A percentile compares a stretch with the other conserved stretches of the same genome.
These are phyloP conservation scores for Gouania willdenowi DNA, from an alignment of 2,797 vertebrate genomes.

Conservation along the genomic window DNA sequence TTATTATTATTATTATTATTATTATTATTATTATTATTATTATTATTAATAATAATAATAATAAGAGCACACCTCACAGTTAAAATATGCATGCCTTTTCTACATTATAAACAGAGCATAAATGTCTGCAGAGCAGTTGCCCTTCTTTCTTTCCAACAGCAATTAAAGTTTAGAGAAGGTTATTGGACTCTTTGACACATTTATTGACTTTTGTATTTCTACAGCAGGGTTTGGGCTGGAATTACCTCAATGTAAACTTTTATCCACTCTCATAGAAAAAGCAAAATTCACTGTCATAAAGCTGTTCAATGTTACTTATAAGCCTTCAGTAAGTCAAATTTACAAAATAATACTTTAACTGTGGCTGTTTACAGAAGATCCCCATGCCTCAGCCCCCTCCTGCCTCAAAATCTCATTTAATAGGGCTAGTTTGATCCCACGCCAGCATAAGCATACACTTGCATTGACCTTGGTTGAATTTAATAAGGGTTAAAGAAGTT, in stretches of 20 bases:
- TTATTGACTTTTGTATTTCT: constrained; percentile 58
- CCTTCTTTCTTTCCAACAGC: constrained; percentile 4
- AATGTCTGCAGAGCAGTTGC: constrained; percentile 7
- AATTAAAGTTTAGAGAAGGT: constrained; percentile 46
- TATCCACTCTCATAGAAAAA: constrained; percentile 64
- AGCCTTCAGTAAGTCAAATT: constrained; percentile 74
- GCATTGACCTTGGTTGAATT: constrained; percentile 96
- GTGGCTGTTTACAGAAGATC: constrained; percentile 83
- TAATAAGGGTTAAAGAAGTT: constrained; percentile 98
- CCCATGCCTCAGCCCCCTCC: constrained; percentile 43
- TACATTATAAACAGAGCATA: constrained; percentile 1
- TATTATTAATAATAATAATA: too few species aligned
- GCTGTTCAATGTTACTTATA: constrained; percentile 75
- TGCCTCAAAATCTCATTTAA: constrained; percentile 90
- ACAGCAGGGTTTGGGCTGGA: constrained; percentile 41
- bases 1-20: too few species aligned
- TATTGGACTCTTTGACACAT: constrained; percentile 47
- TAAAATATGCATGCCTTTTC: constrained; percentile 15
- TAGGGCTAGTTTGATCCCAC: constrained; percentile 94
- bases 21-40: too few species aligned
- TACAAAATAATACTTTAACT: constrained; percentile 94
- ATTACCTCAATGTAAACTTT: constrained; percentile 64
- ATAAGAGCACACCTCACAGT: constrained; percentile 1
- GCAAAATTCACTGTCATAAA: constrained; percentile 63
- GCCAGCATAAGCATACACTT: constrained; percentile 93